These are phyloP conservation scores for Hypena proboscidalis DNA, from an alignment of 2,888 invertebrate species.

Conservation along the genomic window DNA sequence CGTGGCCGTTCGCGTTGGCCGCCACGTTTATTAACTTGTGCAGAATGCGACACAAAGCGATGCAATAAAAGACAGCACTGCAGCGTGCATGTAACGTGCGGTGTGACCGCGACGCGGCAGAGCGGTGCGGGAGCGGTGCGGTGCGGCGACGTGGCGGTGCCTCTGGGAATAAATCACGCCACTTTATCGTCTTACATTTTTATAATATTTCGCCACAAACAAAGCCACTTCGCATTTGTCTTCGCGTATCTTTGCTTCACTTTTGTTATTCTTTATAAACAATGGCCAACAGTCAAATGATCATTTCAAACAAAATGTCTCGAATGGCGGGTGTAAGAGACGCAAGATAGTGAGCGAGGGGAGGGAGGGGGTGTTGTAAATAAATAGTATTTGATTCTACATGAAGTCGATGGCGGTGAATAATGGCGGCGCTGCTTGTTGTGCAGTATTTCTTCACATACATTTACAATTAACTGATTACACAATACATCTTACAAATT, in stretches of 20 bases:
- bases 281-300: slow-evolving; percentile 69
- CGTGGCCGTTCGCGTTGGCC: too few relatives aligned
- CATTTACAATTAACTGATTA: slow-evolving; percentile 13
- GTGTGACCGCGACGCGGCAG: slow-evolving; percentile 6
- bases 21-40: too few relatives aligned
- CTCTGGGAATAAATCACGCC: slow-evolving; percentile 58
- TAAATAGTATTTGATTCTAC: slow-evolving; percentile 64
- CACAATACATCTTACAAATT: slow-evolving; percentile 14
- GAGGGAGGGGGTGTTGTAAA: slow-evolving; percentile 26
- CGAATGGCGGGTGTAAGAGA: slow-evolving; percentile 20
- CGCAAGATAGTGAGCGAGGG: too few relatives aligned
- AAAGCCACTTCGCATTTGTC: slow-evolving; percentile 72
- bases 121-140: neutral
- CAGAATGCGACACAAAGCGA: slow-evolving; percentile 28
- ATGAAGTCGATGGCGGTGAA: slow-evolving; percentile 49
- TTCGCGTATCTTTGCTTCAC: slow-evolving; percentile 61
- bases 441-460: slow-evolving; percentile 13
- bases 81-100: neutral
- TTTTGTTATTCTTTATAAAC: slow-evolving; percentile 65
- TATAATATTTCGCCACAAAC: slow-evolving; percentile 71
- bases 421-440: slow-evolving; percentile 40
- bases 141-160: slow-evolving; percentile 1
- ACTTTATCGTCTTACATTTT: slow-evolving; percentile 72
- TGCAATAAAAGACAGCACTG: slow-evolving; percentile 11
- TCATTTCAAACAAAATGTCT: slow-evolving; percentile 61